These are phyloP conservation scores for Uropetala carovei DNA, from an alignment of 2,888 invertebrate genomes.

Conservation along the genomic window DNA sequence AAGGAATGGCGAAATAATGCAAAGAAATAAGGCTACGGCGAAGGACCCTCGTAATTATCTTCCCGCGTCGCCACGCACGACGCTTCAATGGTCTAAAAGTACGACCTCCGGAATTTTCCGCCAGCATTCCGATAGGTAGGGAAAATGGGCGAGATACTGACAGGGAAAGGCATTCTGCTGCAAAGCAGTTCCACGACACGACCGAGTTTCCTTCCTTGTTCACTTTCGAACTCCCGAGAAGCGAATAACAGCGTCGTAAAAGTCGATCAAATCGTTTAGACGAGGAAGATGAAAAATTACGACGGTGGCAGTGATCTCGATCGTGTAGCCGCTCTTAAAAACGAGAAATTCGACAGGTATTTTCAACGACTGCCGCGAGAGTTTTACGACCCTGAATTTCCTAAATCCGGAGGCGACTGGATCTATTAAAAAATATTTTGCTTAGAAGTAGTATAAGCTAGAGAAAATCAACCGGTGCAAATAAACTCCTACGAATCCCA, in stretches of 20 bases:
- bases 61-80: background rate
- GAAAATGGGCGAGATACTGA: background rate
- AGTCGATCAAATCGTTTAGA: background rate
- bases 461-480: too few relatives aligned
- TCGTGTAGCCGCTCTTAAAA: background rate
- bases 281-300: background rate
- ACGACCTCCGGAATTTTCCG: background rate
- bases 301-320: background rate
- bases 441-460: too few relatives aligned
- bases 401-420: too few relatives aligned
- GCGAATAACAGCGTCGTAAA: background rate
- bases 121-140: background rate
- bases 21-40: background rate
- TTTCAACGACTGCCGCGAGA: background rate
- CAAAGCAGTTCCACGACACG: background rate
- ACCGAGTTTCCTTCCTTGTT: background rate
- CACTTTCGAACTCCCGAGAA: background rate
- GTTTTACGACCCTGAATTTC: too few relatives aligned
- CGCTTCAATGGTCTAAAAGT: background rate
- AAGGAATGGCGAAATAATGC: background rate
- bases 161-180: background rate
- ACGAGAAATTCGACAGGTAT: background rate
- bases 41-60: background rate
- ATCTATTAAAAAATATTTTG: too few relatives aligned
- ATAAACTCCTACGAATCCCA: too few relatives aligned